Conservation (phyloP, 1,140 invertebrate genomes). For the Sminthurinus signatus region DNA sequence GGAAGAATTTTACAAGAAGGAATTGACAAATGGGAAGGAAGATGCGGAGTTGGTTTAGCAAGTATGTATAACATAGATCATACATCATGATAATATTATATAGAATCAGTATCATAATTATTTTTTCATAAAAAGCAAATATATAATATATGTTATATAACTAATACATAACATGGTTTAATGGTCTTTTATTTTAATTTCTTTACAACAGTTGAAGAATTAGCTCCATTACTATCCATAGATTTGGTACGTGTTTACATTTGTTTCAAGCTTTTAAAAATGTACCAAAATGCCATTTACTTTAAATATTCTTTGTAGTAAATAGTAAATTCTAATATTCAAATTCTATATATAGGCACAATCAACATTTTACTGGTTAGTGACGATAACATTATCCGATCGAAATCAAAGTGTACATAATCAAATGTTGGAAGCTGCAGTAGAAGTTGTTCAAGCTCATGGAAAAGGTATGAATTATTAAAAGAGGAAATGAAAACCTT, state of each 20-base stretch:
- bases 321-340: no score
- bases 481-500: slow-evolving; percentile 20
- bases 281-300: no score
- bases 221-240: slow-evolving; percentile 61
- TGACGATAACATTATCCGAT: slow-evolving; percentile 79
- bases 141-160: no score
- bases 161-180: no score
- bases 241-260: slow-evolving; percentile 48
- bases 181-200: no score
- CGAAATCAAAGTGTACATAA: slow-evolving; percentile 70
- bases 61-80: no score
- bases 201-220: no score
- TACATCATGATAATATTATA: no score
- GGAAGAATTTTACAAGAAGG: slow-evolving; percentile 78
- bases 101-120: no score
- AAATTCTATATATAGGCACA: slow-evolving; percentile 9
- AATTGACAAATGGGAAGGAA: slow-evolving; percentile 78
- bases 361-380: slow-evolving; percentile 57
- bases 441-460: slow-evolving; percentile 82
- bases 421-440: slow-evolving; percentile 89
- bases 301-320: no score
- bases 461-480: slow-evolving; percentile 63
- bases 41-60: slow-evolving; percentile 78
- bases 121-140: no score
- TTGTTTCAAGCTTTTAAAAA: no score